These are phyloP conservation scores for Thereva nobilitata DNA, from an alignment of 2,888 invertebrate genomes.

Conservation along the genomic window DNA sequence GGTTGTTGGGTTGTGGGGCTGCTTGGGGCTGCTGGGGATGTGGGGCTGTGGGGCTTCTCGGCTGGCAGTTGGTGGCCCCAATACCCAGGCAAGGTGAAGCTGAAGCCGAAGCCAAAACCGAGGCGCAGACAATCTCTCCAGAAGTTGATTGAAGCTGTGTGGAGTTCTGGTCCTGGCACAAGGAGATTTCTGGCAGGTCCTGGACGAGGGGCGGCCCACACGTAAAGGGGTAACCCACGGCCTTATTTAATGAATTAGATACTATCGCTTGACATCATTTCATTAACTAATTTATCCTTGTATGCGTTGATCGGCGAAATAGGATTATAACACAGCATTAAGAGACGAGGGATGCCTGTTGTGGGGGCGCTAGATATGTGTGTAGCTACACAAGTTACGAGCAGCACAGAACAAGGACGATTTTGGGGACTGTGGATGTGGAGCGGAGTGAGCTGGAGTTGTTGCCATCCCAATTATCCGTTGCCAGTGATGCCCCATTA, in stretches of 20 bases:
- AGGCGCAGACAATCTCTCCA: conserved; percentile 16
- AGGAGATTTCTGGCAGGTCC: background rate
- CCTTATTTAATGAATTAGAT: conserved; percentile 46
- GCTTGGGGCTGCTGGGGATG: no score
- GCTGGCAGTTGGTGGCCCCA: no score
- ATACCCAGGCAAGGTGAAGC: background rate
- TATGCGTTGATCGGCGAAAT: conserved; percentile 36
- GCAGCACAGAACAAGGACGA: no score
- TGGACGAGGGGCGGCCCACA: conserved; percentile 30
- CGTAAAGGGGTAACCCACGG: conserved; percentile 41
- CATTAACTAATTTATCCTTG: conserved; percentile 46
- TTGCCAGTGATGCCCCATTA: conserved; percentile 40
- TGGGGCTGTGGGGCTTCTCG: no score
- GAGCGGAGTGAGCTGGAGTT: background rate
- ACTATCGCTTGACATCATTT: conserved; percentile 46
- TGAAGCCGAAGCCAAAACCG: background rate
- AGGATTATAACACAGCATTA: conserved; percentile 30
- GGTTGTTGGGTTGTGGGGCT: no score
- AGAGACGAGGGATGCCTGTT: background rate
- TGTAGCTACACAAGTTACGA: no score
- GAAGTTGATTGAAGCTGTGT: background rate
- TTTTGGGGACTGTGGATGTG: no score
- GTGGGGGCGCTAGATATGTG: no score
- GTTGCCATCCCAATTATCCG: conserved; percentile 38
- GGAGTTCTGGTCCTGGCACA: background rate